Conservation (phyloP, 2,113 vertebrate genomes). For the Recurvirostra avosetta region DNA sequence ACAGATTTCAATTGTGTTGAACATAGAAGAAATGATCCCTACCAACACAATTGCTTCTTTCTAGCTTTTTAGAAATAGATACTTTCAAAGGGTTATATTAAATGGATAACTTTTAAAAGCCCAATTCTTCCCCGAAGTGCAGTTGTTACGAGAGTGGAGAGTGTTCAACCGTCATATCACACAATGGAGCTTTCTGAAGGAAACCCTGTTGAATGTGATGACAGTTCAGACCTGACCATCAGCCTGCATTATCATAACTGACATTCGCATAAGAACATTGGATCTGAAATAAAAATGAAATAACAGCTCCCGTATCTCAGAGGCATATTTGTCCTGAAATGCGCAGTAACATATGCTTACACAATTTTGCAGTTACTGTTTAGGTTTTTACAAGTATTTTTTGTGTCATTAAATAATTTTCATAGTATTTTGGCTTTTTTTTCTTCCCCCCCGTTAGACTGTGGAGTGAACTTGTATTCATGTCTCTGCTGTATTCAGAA, state of each 20-base stretch:
- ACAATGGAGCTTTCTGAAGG: neutral
- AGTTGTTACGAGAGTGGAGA: neutral
- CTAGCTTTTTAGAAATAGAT: neutral
- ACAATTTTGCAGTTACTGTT: neutral
- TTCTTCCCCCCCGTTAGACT: neutral
- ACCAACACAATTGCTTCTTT: neutral
- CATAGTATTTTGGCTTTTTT: neutral
- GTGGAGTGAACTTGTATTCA: neutral
- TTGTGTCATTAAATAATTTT: neutral
- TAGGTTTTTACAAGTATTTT: neutral
- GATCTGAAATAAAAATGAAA: neutral
- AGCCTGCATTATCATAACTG: neutral
- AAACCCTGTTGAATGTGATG: neutral
- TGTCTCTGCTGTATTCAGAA: neutral
- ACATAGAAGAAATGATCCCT: neutral
- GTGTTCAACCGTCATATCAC: neutral
- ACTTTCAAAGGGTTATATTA: neutral
- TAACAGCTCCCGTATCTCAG: neutral
- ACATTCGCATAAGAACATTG: neutral
- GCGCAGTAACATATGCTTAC: neutral
- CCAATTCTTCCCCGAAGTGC: neutral
- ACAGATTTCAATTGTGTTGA: neutral
- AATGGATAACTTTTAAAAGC: neutral
- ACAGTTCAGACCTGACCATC: neutral
- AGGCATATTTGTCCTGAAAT: neutral